Percentiles rank a stretch among this genome's conserved stretches.
Evolutionary conservation across 2,797 vertebrate genomes (phyloP).

Genomic region (Acridotheres tristis): DNA sequence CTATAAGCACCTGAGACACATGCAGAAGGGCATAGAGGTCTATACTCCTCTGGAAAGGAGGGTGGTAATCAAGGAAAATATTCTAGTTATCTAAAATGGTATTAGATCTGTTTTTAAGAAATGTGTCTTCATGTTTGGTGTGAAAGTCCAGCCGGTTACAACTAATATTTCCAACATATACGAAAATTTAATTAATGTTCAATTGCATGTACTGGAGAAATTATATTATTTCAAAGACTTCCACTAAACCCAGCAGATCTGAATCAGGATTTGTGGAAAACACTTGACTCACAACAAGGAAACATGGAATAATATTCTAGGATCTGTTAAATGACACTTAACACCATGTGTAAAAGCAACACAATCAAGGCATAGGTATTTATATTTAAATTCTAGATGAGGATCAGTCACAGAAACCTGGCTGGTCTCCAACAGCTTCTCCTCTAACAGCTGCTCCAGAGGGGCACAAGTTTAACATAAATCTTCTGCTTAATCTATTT

Average conservation of each 20-base stretch:
- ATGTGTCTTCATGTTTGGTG: fast-evolving
- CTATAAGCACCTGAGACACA: neutral
- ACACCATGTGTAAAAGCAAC: neutral
- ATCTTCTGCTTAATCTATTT: neutral
- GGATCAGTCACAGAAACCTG: neutral
- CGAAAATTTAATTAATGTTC: neutral
- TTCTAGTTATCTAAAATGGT: neutral
- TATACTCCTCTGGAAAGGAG: neutral
- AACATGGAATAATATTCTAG: neutral
- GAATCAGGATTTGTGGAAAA: neutral
- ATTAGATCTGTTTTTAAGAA: neutral
- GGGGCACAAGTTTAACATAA: neutral
- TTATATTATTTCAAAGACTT: neutral
- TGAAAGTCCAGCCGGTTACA: neutral
- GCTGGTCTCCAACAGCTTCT: neutral
- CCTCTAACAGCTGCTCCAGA: neutral
- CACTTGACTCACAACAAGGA: neutral
- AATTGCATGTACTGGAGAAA: neutral
- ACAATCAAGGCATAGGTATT: neutral
- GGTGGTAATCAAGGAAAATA: neutral
- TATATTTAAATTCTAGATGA: neutral
- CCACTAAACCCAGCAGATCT: neutral
- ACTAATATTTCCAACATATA: neutral
- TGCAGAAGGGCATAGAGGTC: neutral
- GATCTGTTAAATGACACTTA: neutral